Evolutionary conservation across 2,113 vertebrate genomes (phyloP), one percentile per base, ranked within the genome.

Genomic region (Tiliqua scincoides): DNA sequence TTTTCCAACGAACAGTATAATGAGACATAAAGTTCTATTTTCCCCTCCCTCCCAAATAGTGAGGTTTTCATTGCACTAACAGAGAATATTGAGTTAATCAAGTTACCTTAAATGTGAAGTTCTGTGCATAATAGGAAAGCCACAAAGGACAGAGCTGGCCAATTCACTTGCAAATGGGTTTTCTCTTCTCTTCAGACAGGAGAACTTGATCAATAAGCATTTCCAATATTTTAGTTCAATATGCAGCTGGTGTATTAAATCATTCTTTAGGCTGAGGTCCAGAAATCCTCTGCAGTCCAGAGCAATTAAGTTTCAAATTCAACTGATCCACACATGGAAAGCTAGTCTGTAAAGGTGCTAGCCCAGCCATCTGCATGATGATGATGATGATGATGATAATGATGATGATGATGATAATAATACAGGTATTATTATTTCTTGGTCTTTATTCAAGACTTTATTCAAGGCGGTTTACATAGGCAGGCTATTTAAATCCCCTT

Each of bases 81-180:
- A 78, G 48, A 1, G 2, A 43, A 6, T 11, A 1, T 23, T 80
- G 8, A 35, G 62, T 75, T 79, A 85, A 85, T 65, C 1, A 0
- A 3, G 20, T 68, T 32, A 84, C 81, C 52, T 86, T 86, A 85
- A 35, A 6, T 0, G 0, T 2, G 14, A 74, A 40, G 35, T 78
- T 83, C 48, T 84, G 82, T n/a, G 70, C 40, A 65, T 15, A 84
- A 48, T 12, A 84, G 15, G 62, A 79, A 87, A 90, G 82, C 30
- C n/a, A 89, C 32, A 80, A 82, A 80, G 40, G 62, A 67, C 87
- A n/a, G 17, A 20, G 84, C 68, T 12, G 78, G 9, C 27, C 74
- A 80, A 17, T 80, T 87, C 67, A 61, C 48, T 85, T 84, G 82
- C 62, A 85, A 87, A 92, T 15, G 25, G 18, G 9, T 37, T 73